Evolutionary conservation across 2,888 invertebrate species (phyloP).

Genomic region (Bedellia somnulentella): DNA sequence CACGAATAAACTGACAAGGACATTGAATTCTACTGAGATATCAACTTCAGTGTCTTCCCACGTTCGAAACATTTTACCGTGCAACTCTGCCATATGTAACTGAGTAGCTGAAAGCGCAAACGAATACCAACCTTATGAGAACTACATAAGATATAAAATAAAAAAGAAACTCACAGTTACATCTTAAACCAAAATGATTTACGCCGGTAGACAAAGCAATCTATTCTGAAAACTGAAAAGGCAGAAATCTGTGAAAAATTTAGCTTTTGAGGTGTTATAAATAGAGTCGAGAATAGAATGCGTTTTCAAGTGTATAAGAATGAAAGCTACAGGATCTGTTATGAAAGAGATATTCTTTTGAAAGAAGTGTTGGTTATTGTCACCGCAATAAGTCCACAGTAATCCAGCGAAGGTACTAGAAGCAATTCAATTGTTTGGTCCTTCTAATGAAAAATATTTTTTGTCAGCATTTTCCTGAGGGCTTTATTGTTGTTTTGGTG

Average conservation of each 20-base stretch:
- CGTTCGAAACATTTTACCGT: too few species aligned
- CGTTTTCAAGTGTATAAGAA: too few species aligned
- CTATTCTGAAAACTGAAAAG: constrained; percentile 25
- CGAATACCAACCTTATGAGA: too few species aligned
- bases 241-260: constrained; percentile 14
- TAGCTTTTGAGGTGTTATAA: constrained; percentile 8
- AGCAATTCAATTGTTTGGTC: constrained; percentile 49
- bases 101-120: too few species aligned
- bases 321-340: constrained; percentile 49
- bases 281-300: constrained; percentile 20
- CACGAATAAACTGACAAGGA: too few species aligned
- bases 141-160: too few species aligned
- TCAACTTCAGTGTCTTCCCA: too few species aligned
- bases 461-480: constrained; percentile 14
- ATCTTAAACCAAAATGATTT: constrained; percentile 29
- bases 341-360: constrained; percentile 61
- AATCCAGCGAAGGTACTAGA: constrained; percentile 43
- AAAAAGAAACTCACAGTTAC: too few species aligned
- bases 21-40: too few species aligned
- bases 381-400: constrained; percentile 41
- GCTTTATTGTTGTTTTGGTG: not conserved
- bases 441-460: constrained; percentile 55
- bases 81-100: too few species aligned
- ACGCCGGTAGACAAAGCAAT: constrained; percentile 54
- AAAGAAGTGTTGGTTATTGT: constrained; percentile 38